A percentile compares a stretch with the other conserved stretches of the same genome.
These are phyloP conservation scores for Petaurus breviceps DNA, from an alignment of 2,113 vertebrate species.

Conservation along the genomic window DNA sequence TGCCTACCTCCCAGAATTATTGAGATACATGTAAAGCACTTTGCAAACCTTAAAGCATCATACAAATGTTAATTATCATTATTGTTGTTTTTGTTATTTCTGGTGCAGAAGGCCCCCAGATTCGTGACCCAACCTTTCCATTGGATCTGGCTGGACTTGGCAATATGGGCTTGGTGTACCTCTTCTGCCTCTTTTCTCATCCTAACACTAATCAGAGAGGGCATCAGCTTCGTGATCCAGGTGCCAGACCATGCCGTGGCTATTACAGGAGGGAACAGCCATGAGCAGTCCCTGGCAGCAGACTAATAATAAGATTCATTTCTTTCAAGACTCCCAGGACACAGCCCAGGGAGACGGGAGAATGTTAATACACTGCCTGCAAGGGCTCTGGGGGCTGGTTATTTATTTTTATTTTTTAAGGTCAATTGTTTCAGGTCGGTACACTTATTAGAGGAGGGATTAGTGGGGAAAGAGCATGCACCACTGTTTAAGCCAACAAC, in stretches of 20 bases:
- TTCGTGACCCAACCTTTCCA: background rate
- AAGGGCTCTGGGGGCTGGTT: slow-evolving; percentile 44
- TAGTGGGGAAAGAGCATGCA: slow-evolving; percentile 21
- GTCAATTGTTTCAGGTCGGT: slow-evolving; percentile 65
- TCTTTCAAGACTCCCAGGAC: slow-evolving; percentile 64
- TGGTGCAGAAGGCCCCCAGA: background rate
- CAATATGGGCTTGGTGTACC: background rate
- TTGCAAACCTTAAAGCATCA: background rate
- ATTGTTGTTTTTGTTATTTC: background rate
- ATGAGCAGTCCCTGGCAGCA: slow-evolving; percentile 31
- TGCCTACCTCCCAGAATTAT: no score
- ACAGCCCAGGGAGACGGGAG: background rate
- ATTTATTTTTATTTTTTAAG: slow-evolving; percentile 76
- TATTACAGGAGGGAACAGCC: background rate
- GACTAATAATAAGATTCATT: slow-evolving; percentile 66
- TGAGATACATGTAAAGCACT: background rate
- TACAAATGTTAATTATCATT: background rate
- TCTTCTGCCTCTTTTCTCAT: background rate
- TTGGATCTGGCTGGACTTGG: background rate
- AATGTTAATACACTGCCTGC: slow-evolving; percentile 58
- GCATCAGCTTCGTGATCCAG: slow-evolving; percentile 18
- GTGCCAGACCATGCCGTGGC: slow-evolving; percentile 2
- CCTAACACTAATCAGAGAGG: background rate
- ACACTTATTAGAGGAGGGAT: slow-evolving; percentile 59
- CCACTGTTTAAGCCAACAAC: slow-evolving; percentile 40